phyloP scores from a whole-genome alignment of 2,113 vertebrate genomes.

The Atlantisia rogersi region DNA sequence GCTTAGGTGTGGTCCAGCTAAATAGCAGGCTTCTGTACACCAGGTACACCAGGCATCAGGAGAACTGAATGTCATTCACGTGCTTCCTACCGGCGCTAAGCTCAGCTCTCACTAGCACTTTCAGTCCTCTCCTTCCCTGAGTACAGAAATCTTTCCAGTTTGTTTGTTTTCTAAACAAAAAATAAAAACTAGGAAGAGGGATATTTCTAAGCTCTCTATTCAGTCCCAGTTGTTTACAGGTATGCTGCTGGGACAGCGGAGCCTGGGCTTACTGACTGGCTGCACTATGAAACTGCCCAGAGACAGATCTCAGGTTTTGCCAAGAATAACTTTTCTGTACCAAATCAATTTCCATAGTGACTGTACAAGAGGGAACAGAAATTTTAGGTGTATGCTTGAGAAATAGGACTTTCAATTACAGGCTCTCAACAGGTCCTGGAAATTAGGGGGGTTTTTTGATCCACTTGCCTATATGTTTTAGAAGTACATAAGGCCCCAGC shows the following conservation, averaged over 20 bases:
- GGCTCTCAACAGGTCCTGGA: neutral
- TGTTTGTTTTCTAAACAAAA: constrained; percentile 55
- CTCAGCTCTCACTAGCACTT: neutral
- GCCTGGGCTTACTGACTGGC: constrained; percentile 28
- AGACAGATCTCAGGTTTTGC: constrained; percentile 17
- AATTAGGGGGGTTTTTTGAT: neutral
- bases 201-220: constrained; percentile 56
- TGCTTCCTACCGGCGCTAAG: neutral
- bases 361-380: constrained; percentile 2
- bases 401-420: constrained; percentile 1
- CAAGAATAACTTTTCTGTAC: constrained; percentile 63
- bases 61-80: neutral
- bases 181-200: neutral
- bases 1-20: neutral
- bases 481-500: neutral
- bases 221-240: constrained; percentile 41
- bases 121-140: neutral
- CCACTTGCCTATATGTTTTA: neutral
- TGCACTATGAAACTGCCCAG: constrained; percentile 39
- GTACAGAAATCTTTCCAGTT: neutral
- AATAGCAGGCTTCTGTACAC: neutral
- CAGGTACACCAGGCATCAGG: neutral
- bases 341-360: constrained; percentile 46
- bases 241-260: constrained; percentile 7
- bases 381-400: constrained; percentile 37